A percentile compares a stretch with the other conserved stretches of the same genome.
phyloP scores from a whole-genome alignment of 2,888 invertebrate genomes.

The Cataglyphis altisquamis region DNA sequence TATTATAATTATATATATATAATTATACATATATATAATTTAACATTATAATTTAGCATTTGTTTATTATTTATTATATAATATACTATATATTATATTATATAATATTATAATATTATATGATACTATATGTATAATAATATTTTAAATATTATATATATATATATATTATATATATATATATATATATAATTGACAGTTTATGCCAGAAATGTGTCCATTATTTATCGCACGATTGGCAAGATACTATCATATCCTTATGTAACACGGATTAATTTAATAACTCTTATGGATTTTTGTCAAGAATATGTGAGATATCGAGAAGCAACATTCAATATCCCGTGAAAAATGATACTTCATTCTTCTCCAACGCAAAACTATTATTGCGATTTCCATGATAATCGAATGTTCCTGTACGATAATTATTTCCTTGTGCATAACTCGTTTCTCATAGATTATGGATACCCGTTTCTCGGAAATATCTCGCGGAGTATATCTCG shows the following conservation, averaged over 20 bases:
- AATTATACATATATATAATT: too few species aligned
- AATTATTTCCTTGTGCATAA: slow-evolving; percentile 32
- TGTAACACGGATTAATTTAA: background rate
- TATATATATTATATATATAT: too few species aligned
- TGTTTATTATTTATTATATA: too few species aligned
- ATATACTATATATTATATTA: too few species aligned
- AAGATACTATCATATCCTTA: background rate
- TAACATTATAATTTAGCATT: too few species aligned
- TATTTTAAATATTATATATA: too few species aligned
- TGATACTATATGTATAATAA: too few species aligned
- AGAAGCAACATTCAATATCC: background rate
- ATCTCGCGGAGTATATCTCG: slow-evolving; percentile 18
- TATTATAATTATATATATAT: too few species aligned
- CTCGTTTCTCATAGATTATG: slow-evolving; percentile 43
- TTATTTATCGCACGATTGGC: background rate
- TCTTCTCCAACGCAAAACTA: background rate
- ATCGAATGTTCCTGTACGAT: slow-evolving; percentile 5
- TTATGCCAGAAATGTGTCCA: background rate
- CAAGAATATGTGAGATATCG: background rate
- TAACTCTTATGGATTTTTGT: background rate
- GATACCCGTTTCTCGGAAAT: slow-evolving; percentile 44
- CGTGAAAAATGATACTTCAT: slow-evolving; percentile 1
- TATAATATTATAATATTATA: too few species aligned
- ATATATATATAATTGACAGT: background rate
- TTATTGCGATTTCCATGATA: slow-evolving; percentile 16